Conservation (phyloP, 2,797 vertebrate species). For the Phalloptychus januarius region DNA sequence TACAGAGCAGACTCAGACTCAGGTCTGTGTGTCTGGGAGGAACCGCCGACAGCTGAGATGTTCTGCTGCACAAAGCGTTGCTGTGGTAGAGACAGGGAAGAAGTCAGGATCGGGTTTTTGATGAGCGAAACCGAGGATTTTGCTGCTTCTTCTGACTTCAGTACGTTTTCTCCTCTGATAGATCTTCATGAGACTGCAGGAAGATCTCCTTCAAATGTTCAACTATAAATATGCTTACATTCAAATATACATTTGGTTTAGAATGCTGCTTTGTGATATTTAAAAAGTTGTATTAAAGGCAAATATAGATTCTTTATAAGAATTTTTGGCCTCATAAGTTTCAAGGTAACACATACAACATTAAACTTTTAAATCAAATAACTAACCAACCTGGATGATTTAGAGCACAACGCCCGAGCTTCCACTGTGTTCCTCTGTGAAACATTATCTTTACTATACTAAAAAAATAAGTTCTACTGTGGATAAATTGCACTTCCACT, state of each 20-base stretch:
- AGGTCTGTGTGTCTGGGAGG: not conserved
- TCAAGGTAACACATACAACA: not conserved
- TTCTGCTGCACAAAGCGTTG: not conserved
- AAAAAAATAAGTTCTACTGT: not conserved
- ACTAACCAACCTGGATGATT: not conserved
- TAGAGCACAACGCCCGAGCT: not conserved
- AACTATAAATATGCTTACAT: not conserved
- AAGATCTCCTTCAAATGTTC: not conserved
- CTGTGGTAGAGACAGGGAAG: not conserved
- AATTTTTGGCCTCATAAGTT: not conserved
- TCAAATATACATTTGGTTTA: not conserved
- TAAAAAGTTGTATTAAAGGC: not conserved
- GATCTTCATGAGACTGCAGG: not conserved
- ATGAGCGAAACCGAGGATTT: not conserved
- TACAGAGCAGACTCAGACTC: not conserved
- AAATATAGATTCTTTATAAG: not conserved
- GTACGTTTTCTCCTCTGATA: not conserved
- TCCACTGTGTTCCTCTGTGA: not conserved
- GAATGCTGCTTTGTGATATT: not conserved
- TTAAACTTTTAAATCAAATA: not conserved
- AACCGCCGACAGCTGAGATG: slow-evolving; percentile 6
- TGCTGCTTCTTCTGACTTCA: not conserved
- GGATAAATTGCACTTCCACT: not conserved
- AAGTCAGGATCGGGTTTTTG: not conserved
- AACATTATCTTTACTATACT: not conserved